Evolutionary conservation across 2,888 invertebrate genomes (phyloP), one percentile per base, ranked within the genome.

Genomic region (Mythimna albipuncta): DNA sequence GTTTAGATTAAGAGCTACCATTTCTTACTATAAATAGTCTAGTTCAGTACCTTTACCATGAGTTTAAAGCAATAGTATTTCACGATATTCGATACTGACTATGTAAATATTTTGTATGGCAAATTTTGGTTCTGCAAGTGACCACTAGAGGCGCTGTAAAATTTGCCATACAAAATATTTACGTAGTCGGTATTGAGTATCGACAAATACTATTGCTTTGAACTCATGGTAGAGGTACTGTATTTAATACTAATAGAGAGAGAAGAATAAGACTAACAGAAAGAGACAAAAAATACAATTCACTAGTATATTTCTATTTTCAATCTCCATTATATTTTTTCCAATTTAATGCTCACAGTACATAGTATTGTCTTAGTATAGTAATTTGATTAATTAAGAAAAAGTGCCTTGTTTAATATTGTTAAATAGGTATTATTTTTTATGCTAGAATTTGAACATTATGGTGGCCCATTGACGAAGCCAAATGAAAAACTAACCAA

Each of bases 331-430:
- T 62, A 21, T 59, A 13, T 66, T 38, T 57, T 69, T 26, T 50
- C 41, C 38, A 61, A 64, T 71, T 50, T 52, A 72, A 52, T 81
- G 71, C 72, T 79, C 72, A 78, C 73, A 66, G 59, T 83, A 77
- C 84, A 64, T 44, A 68, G 65, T 79, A 82, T 72, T 80, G 64
- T 80, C 64, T 80, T 81, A 75, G 72, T 68, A 64, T 75, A 77
- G 32, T 59, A 54, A 79, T 62, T 77, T 75, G 72, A 71, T 61
- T 32, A 5, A 32, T 26, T 69, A 87, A 86, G 85, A 84, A 75
- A 64, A 84, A 77, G 82, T 84, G 82, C 82, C 82, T 83, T 83
- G 61, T 57, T 83, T 81, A 75, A 61, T 64, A 44, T 32, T 5
- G 62, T 65, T 75, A 70, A 75, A 78, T 65, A 73, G 68, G 66